Base-by-base conservation (phyloP, 2,797 vertebrate species). In the Poecilia picta region DNA sequence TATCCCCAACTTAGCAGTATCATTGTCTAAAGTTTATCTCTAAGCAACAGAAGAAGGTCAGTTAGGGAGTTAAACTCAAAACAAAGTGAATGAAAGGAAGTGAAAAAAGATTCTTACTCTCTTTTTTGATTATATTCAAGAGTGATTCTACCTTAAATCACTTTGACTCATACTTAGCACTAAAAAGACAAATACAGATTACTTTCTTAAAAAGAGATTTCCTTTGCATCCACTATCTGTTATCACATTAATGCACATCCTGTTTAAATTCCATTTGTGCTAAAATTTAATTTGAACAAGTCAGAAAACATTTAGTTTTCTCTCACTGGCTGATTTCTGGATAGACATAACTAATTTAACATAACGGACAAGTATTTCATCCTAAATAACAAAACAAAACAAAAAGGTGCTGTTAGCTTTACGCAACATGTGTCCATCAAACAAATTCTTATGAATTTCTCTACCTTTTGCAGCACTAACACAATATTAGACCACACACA, bases 281-380 rank as follows among this genome's bases (percentile, higher is more conserved):
- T 41, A 28, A 70, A 49, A 49, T 73, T 45, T 59, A 39, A 28
- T 43, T 45, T 53, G 4, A 25, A 13, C 5, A 7, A 41, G 25
- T 36, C n/a, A 47, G 8, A 8, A 62, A 41, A 51, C 43, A 20
- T 18, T 70, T 5, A 3, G 28, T 59, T 74, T 77, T 70, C 12
- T 70, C 15, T 31, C 25, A 39, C n/a, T 74, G 47, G 36, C n/a
- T n/a, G 28, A 51, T 46, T 33, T 68, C 64, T 23, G 28, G 45
- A 16, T 36, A 5, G 4, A 15, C 12, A 76, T 45, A 70, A 31
- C 18, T 45, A 0, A 28, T 47, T 73, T 15, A 73, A 51, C 10
- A 28, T 51, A 43, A 77, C 47, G 28, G 53, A 57, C 49, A 57
- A 18, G 25, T 59, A 11, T 36, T 82, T 74, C 25, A 77, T 39